Percentiles rank a stretch among this genome's conserved stretches.
Conservation (phyloP, 2,888 invertebrate genomes). For the Nephrotoma guestfalica region DNA sequence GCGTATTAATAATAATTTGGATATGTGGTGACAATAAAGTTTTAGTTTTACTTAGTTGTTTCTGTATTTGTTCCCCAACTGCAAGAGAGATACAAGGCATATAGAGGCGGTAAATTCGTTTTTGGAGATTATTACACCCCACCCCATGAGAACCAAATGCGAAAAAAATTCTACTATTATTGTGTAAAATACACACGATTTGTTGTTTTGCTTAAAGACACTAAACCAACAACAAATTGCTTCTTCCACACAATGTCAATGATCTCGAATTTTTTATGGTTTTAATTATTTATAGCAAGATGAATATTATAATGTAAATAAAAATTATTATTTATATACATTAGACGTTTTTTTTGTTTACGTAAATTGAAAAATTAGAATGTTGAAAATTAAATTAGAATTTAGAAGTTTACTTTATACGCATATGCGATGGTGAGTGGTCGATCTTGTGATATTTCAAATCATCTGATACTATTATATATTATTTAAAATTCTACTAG, state of each 20-base stretch:
- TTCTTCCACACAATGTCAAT: neutral
- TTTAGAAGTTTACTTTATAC: neutral
- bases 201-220: neutral
- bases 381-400: neutral
- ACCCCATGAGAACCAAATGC: neutral
- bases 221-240: neutral
- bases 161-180: neutral
- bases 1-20: neutral
- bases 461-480: neutral
- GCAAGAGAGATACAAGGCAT: neutral
- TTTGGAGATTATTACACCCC: neutral
- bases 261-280: neutral
- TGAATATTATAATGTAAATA: neutral
- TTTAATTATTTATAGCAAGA: neutral
- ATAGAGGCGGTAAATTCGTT: neutral
- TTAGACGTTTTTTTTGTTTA: neutral
- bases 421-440: neutral
- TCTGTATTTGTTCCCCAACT: neutral
- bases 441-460: neutral
- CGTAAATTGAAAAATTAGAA: neutral
- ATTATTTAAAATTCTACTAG: neutral
- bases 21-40: neutral
- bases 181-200: neutral
- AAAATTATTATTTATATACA: neutral
- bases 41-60: neutral